Evolutionary conservation across 1,140 invertebrate genomes (phyloP), one percentile per base, ranked within the genome.

Genomic region (Copidosoma floridanum): DNA sequence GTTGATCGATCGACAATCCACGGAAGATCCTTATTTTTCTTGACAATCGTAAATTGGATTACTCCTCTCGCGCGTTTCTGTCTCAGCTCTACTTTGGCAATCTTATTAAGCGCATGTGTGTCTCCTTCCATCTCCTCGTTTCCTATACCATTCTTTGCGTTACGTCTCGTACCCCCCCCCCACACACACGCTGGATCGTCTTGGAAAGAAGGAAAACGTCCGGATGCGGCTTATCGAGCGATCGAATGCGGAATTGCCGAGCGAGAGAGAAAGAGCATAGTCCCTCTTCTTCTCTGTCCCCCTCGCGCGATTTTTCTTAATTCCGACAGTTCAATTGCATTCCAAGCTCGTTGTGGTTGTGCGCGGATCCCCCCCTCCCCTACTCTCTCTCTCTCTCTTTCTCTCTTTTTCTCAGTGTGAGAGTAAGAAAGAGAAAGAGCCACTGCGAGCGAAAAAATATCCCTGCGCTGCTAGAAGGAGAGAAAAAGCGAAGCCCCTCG

Each of bases 271-370:
- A n/a, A n/a, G n/a, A n/a, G n/a, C n/a, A n/a, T n/a, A n/a, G n/a
- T n/a, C 29, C 29, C 6, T 32, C 29, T 32, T 32, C 12, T 12
- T 32, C 29, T 32, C 29, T 32, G 29, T 12, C 29, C 29, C 29
- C 12, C 47, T 27, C 24, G 40, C 1, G 10, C 20, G 18, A 46
- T 62, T 62, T 62, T 62, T 62, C 60, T 62, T 62, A 57, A 62
- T 62, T 53, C 60, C 60, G 60, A 62, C 60, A 62, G 60, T 62
- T 62, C 54, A 63, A 58, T 58, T 63, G 55, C 61, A 58, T 63
- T 63, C 56, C 55, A 23, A n/a, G 37, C 44, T 61, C 35, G 44
- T 50, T 41, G 57, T 37, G 57, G 57, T 53, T 29, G 47, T 8
- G 43, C 38, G 38, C 38, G 7, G 11, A 5, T 14, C 38, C 7